Evolutionary conservation across 2,888 invertebrate genomes (phyloP), one percentile per base, ranked within the genome.

Genomic region (Trichacis sp.): DNA sequence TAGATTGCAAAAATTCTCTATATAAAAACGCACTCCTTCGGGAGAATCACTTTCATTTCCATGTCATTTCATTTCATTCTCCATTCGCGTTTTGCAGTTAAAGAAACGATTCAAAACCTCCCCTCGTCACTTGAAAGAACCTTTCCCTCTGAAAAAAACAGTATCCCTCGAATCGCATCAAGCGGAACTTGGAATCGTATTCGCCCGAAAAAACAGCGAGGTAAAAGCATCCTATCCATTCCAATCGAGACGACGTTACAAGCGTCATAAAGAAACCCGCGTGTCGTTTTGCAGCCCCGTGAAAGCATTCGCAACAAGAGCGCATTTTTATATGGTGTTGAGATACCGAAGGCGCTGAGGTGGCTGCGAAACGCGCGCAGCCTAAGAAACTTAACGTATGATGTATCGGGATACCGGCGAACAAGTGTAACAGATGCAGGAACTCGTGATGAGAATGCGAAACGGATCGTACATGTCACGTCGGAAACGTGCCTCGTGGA

Each of bases 381-480:
- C 15, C 11, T 36, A 6, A 48, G 33, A 33, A 30, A 33, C 11
- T 9, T 17, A 46, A 17, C 46, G 40, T 52, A 52, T 58, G 14
- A 49, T 14, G 33, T 40, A 50, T 42, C 18, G 43, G 42, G 36
- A 52, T 29, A 24, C 30, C 47, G 29, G 29, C 8, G 52, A 24
- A 29, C 24, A 15, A 29, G 38, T 15, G 8, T 33, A 42, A 38
- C 45, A 52, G 52, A 48, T 52, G 59, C 48, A 15, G 40, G 47
- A 12, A 38, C 15, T 59, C 59, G 59, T 59, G 59, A 59, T 52
- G 42, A 14, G 59, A 47, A 52, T 59, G 43, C 33, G 59, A 59
- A 52, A 38, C 48, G 40, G 50, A 20, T 59, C 52, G 33, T 20
- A 36, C 40, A 52, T 52, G 59, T 59, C 52, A 59, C 17, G 51